Conservation (phyloP, 1,140 invertebrate genomes). For the Lepidurus arcticus region DNA sequence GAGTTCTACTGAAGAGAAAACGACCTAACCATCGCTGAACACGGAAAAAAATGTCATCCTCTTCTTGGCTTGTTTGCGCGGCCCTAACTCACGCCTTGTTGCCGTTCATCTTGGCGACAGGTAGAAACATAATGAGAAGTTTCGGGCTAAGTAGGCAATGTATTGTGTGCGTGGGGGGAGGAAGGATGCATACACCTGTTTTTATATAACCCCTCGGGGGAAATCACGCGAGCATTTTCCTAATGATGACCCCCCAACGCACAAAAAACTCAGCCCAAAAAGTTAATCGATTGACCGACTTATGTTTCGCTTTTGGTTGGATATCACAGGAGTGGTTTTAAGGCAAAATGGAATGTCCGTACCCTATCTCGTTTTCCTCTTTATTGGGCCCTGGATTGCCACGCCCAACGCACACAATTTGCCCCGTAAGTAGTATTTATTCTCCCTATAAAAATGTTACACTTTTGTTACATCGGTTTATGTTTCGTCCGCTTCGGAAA, state of each 20-base stretch:
- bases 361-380: conserved; percentile 13
- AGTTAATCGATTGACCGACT: background rate
- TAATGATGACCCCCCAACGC: background rate
- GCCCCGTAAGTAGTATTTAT: background rate
- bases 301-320: background rate
- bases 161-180: background rate
- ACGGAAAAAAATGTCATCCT: conserved; percentile 8
- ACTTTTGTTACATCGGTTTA: too few species aligned
- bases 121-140: background rate
- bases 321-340: background rate
- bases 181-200: background rate
- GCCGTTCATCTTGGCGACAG: background rate
- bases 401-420: conserved; percentile 18
- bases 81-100: background rate
- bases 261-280: background rate
- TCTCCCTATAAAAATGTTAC: too few species aligned
- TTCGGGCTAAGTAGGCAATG: background rate
- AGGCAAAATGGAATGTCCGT: conserved; percentile 14
- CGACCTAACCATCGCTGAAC: background rate
- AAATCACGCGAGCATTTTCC: conserved; percentile 4
- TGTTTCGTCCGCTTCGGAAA: too few species aligned
- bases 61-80: background rate
- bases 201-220: background rate
- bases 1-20: background rate
- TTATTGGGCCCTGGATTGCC: background rate